Percentiles rank a stretch among this genome's conserved stretches.
Evolutionary conservation across 2,797 vertebrate species (phyloP).

Genomic region (Vultur gryphus): DNA sequence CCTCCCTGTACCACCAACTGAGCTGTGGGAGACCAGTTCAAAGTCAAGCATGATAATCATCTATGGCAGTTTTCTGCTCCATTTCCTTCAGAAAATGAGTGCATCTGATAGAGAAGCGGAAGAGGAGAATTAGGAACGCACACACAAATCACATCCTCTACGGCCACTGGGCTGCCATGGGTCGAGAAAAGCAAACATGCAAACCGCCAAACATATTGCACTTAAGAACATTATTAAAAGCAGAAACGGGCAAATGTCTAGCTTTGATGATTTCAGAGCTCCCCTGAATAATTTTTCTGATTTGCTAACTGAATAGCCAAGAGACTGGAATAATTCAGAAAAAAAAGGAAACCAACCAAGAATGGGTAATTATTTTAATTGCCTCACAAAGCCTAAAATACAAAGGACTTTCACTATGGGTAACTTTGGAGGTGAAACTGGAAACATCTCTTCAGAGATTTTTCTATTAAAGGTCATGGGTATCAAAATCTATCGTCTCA

Average conservation of each 20-base stretch:
- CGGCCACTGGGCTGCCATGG: neutral
- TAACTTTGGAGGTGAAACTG: neutral
- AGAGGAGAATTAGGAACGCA: neutral
- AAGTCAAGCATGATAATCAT: neutral
- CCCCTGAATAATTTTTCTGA: neutral
- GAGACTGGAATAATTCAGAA: neutral
- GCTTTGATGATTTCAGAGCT: neutral
- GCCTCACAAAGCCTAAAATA: neutral
- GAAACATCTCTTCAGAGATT: neutral
- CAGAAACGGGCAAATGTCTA: neutral
- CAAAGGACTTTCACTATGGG: neutral
- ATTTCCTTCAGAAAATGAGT: neutral
- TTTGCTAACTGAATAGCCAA: neutral
- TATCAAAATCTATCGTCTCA: neutral
- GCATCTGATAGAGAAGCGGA: neutral
- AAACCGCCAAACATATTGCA: neutral
- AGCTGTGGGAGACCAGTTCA: neutral
- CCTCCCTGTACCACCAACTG: neutral
- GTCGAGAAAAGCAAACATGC: neutral
- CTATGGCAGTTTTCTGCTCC: neutral
- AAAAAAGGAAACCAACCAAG: neutral
- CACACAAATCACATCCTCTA: neutral
- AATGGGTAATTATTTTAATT: neutral
- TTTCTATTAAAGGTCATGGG: constrained; percentile 25
- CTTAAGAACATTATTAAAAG: neutral